Evolutionary conservation across 2,797 vertebrate species (phyloP), one percentile per base, ranked within the genome.

Genomic region (Anguilla marmorata): DNA sequence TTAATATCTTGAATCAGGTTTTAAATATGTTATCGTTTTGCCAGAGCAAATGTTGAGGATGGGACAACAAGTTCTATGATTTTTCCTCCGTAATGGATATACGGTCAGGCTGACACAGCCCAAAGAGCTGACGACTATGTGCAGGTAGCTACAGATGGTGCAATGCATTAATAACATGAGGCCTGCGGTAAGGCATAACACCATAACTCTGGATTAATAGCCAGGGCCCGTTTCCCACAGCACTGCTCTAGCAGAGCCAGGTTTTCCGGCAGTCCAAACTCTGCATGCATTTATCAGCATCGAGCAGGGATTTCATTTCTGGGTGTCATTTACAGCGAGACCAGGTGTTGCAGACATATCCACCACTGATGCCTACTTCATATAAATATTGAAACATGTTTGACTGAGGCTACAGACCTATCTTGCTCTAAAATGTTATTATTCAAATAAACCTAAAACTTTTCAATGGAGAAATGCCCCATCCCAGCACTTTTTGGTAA

Each of bases 371-470:
- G 63, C 63, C 54, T 16, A 14, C 11, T 56, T 56, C 54, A 56
- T 56, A 56, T 56, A 56, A 56, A 56, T 19, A 56, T 56, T 56
- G 11, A 14, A 56, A 56, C 1, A 56, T 56, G 14, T 14, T 66
- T 27, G 3, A 66, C 63, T n/a, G 24, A 66, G 63, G 24, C n/a
- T 66, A 66, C 21, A 66, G 21, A 66, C n/a, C 63, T 7, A 66
- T 66, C 63, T n/a, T 66, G 89, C 90, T 16, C 37, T 87, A 30
- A 56, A 54, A 27, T 60, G 54, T 66, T 66, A 60, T 87, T 45
- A 79, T 9, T 30, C n/a, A 76, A 37, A 76, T 37, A 5, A 11
- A 37, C 11, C 0, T 9, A 76, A 76, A 37, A 76, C 72, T 37
- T 76, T 30, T 37, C 56, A 58, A 19, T 58, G 12, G 56, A 9